phyloP scores from a whole-genome alignment of 2,113 vertebrate genomes.

The Leptosomus discolor region DNA sequence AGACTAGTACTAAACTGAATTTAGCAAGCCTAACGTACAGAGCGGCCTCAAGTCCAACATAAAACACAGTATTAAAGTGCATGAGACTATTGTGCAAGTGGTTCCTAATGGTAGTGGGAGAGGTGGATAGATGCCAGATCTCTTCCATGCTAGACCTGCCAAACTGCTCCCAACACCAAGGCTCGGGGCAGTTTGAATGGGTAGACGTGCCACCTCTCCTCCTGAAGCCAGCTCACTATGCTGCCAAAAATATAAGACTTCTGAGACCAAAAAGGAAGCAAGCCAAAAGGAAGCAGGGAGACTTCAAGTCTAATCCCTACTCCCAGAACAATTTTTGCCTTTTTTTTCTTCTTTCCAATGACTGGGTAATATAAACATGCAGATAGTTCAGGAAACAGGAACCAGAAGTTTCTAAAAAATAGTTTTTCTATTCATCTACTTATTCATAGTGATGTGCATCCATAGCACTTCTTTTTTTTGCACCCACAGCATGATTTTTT shows the following conservation, averaged over 20 bases:
- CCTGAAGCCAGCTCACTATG: neutral
- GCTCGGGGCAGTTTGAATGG: neutral
- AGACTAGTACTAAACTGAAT: neutral
- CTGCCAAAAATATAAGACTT: neutral
- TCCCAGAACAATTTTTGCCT: neutral
- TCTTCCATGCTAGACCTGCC: neutral
- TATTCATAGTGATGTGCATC: neutral
- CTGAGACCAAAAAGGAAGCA: neutral
- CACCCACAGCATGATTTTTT: constrained; percentile 40
- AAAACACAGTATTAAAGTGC: neutral
- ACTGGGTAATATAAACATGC: neutral
- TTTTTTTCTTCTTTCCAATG: neutral
- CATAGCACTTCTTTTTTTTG: neutral
- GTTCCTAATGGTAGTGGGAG: neutral
- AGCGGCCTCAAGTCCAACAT: neutral
- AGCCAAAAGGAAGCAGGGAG: neutral
- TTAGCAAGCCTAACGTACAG: neutral
- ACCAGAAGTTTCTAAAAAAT: neutral
- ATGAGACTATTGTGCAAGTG: neutral
- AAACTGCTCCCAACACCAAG: neutral
- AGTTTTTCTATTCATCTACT: neutral
- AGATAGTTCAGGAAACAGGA: constrained; percentile 26
- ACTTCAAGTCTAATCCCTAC: neutral
- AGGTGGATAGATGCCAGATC: neutral
- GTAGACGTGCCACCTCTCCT: neutral